Evolutionary conservation across 1,140 invertebrate genomes (phyloP).

Genomic region (Anadara kagoshimensis): DNA sequence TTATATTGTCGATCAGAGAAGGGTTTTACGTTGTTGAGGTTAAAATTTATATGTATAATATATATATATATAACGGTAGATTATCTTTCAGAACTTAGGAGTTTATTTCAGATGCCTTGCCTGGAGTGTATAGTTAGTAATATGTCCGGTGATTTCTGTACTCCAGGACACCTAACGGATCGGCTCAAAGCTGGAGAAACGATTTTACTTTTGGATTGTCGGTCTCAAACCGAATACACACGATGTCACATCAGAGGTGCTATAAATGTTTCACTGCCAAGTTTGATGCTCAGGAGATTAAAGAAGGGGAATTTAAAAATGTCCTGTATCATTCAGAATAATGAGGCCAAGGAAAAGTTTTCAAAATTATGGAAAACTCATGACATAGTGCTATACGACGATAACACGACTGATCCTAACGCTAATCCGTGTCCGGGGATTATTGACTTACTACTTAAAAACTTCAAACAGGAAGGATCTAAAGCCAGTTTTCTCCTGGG

Average conservation of each 20-base stretch:
- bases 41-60: too few relatives aligned
- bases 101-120: constrained; percentile 55
- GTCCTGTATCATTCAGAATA: constrained; percentile 87
- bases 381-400: constrained; percentile 84
- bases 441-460: constrained; percentile 80
- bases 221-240: constrained; percentile 84
- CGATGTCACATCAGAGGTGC: constrained; percentile 87
- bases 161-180: constrained; percentile 56
- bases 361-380: constrained; percentile 81
- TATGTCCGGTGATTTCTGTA: constrained; percentile 55
- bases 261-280: constrained; percentile 91
- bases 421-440: constrained; percentile 65
- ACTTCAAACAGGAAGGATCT: constrained; percentile 88
- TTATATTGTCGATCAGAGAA: too few relatives aligned
- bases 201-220: constrained; percentile 85
- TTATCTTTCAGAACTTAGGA: too few relatives aligned
- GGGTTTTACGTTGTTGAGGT: too few relatives aligned
- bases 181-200: constrained; percentile 44
- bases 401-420: constrained; percentile 74
- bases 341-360: constrained; percentile 86
- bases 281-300: constrained; percentile 89
- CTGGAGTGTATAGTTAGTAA: constrained; percentile 42
- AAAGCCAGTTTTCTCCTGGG: constrained; percentile 87
- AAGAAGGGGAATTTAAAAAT: constrained; percentile 91
- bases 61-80: too few relatives aligned